Evolutionary conservation across 53 echinoderm and acorn worm genomes (phyloP).

Genomic region (Apostichopus leukothele): DNA sequence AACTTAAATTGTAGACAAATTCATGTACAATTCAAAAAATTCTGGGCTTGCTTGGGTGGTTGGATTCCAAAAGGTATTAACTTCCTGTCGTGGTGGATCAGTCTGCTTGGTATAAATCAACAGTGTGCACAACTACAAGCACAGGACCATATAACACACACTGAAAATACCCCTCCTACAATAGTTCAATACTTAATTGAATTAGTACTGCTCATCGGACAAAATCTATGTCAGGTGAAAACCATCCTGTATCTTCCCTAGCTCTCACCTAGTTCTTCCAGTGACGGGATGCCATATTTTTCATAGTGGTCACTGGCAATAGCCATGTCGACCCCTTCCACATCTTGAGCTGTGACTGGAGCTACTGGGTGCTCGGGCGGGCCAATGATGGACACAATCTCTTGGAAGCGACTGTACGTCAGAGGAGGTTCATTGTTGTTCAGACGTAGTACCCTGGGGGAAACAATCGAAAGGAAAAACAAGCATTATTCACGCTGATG

Average conservation of each 20-base stretch:
- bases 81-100: too few species aligned
- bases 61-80: too few species aligned
- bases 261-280: slow-evolving; percentile 83
- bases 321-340: slow-evolving; percentile 67
- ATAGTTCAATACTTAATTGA: neutral
- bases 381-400: slow-evolving; percentile 65
- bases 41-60: too few species aligned
- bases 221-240: neutral
- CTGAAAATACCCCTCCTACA: too few species aligned
- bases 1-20: too few species aligned
- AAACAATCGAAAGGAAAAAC: neutral
- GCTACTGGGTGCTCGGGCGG: slow-evolving; percentile 63
- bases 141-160: too few species aligned
- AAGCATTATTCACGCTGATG: neutral
- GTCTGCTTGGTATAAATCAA: too few species aligned
- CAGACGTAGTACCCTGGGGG: neutral
- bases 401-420: slow-evolving; percentile 85
- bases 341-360: slow-evolving; percentile 61
- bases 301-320: slow-evolving; percentile 69
- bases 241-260: neutral
- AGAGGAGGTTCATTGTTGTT: slow-evolving; percentile 76
- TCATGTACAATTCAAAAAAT: too few species aligned
- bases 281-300: slow-evolving; percentile 80
- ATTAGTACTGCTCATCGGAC: neutral
- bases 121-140: too few species aligned